Evolutionary conservation across 1,140 invertebrate species (phyloP).

Genomic region (Camponotus pennsylvanicus): DNA sequence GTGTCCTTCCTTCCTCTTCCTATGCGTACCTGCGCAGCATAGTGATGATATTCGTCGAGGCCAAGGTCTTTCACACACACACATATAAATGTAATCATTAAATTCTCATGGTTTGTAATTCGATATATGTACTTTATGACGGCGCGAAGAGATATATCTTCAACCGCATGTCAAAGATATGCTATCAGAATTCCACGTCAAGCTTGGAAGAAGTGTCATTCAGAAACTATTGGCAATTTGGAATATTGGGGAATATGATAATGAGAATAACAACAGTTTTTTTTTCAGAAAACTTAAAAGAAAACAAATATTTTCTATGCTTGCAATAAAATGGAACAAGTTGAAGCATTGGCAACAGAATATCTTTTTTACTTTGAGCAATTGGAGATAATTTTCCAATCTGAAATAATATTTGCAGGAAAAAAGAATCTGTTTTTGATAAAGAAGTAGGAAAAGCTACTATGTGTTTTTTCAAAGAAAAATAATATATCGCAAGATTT

Average conservation of each 20-base stretch:
- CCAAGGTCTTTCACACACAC: constrained; percentile 16
- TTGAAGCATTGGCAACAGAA: too few species aligned
- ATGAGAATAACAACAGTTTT: too few species aligned
- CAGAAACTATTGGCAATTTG: not conserved
- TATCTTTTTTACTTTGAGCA: too few species aligned
- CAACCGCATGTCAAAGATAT: not conserved
- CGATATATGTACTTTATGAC: not conserved
- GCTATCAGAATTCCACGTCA: not conserved
- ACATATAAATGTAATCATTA: not conserved
- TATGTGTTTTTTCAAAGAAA: too few species aligned
- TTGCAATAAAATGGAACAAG: too few species aligned
- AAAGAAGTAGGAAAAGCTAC: not conserved
- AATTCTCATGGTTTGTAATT: constrained; percentile 11
- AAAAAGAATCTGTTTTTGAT: not conserved
- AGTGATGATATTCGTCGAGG: not conserved
- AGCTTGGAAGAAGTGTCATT: not conserved
- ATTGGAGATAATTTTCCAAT: not conserved
- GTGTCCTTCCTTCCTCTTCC: not conserved
- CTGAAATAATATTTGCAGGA: not conserved
- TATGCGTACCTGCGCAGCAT: constrained; percentile 3
- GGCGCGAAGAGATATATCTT: not conserved
- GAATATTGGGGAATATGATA: too few species aligned
- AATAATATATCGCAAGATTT: not conserved
- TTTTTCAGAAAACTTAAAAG: too few species aligned
- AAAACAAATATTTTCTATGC: too few species aligned